Conservation (phyloP, 2,113 vertebrate genomes). For the Cyanistes caeruleus region DNA sequence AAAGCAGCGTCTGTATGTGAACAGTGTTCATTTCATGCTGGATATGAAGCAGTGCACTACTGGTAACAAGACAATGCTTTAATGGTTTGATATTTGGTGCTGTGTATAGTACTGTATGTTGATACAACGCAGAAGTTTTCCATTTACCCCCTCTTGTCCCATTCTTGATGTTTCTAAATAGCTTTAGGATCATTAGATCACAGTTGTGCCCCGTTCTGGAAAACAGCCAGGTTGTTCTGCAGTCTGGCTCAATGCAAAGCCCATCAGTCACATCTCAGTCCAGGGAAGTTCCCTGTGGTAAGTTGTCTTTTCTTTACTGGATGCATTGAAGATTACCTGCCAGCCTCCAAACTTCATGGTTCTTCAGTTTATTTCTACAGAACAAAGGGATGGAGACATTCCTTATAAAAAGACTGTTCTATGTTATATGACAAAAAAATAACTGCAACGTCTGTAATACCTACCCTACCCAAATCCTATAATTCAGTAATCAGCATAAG, state of each 20-base stretch:
- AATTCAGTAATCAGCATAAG: not conserved
- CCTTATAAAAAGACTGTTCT: not conserved
- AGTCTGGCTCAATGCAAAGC: not conserved
- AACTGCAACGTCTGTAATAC: not conserved
- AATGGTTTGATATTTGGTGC: slow-evolving; percentile 74
- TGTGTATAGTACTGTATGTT: slow-evolving; percentile 76
- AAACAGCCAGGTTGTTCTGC: not conserved
- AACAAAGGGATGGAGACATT: not conserved
- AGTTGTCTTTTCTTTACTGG: not conserved
- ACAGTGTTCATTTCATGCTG: slow-evolving; percentile 72
- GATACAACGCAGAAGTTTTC: slow-evolving; percentile 39
- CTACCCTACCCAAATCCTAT: not conserved
- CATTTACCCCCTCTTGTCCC: not conserved
- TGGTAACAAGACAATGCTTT: slow-evolving; percentile 63
- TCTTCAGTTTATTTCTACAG: not conserved
- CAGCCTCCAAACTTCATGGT: not conserved
- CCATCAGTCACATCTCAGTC: not conserved
- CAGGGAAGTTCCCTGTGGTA: not conserved
- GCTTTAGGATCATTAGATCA: slow-evolving; percentile 61
- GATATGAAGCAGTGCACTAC: slow-evolving; percentile 62
- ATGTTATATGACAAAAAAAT: not conserved
- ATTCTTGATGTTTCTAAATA: slow-evolving; percentile 68
- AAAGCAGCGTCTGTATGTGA: slow-evolving; percentile 72
- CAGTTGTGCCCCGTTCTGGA: slow-evolving; percentile 35
- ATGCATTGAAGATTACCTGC: not conserved